Conservation (phyloP, 2,797 vertebrate genomes). For the Gastrophryne carolinensis region DNA sequence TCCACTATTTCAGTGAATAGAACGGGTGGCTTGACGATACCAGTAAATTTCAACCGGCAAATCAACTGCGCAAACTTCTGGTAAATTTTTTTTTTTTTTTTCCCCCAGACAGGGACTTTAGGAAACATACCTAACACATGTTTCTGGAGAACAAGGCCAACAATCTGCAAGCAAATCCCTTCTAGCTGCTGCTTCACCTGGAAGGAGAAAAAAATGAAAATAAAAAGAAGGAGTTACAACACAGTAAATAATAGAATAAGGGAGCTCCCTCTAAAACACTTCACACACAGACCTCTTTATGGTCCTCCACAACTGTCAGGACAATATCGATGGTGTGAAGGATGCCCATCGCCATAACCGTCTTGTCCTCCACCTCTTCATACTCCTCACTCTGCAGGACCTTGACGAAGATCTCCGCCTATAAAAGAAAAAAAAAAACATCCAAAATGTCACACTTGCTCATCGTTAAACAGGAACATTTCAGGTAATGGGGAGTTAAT, state of each 20-base stretch:
- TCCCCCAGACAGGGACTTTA: too few relatives aligned
- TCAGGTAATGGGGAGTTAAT: too few relatives aligned
- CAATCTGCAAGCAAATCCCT: constrained; percentile 94
- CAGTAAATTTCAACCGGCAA: too few relatives aligned
- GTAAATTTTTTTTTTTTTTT: too few relatives aligned
- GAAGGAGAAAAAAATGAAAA: constrained; percentile 17
- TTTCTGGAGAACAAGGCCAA: constrained; percentile 94
- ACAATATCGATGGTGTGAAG: constrained; percentile 95
- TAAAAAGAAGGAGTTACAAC: constrained; percentile 15
- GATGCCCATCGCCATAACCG: constrained; percentile 93
- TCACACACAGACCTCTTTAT: constrained; percentile 81
- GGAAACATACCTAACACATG: constrained; percentile 91
- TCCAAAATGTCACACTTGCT: too few relatives aligned
- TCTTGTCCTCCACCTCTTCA: constrained; percentile 95
- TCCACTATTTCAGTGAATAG: too few relatives aligned
- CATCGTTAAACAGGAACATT: too few relatives aligned
- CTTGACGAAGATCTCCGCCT: constrained; percentile 95
- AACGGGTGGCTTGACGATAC: too few relatives aligned
- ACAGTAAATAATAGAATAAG: not conserved
- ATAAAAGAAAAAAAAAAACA: constrained; percentile 14
- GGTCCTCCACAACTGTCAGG: constrained; percentile 92
- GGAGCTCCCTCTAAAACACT: not conserved
- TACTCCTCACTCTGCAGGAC: constrained; percentile 95
- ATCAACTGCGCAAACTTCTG: too few relatives aligned
- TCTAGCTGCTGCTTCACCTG: constrained; percentile 94